phyloP scores from a whole-genome alignment of 2,113 vertebrate species.

The Paradisaea rubra region DNA sequence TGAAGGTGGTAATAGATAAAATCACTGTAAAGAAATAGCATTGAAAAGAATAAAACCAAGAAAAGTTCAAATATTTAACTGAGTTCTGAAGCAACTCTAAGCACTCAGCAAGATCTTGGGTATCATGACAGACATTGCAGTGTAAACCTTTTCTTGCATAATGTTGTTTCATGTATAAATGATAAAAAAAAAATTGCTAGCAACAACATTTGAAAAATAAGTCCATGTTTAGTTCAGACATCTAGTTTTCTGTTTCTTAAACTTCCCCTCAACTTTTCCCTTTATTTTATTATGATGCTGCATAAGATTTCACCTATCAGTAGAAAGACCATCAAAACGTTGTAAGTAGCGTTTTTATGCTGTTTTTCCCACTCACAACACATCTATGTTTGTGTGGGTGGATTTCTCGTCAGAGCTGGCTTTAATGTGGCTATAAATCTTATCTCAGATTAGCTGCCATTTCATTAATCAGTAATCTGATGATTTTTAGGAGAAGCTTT shows the following conservation, averaged over 20 bases:
- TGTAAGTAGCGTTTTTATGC: not conserved
- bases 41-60: not conserved
- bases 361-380: not conserved
- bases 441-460: not conserved
- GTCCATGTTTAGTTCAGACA: not conserved
- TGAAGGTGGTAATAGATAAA: not conserved
- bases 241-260: not conserved
- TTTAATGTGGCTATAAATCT: not conserved
- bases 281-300: not conserved
- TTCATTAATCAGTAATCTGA: not conserved
- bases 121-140: not conserved
- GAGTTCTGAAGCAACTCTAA: not conserved
- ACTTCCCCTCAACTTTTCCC: not conserved
- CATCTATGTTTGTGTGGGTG: not conserved
- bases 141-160: not conserved
- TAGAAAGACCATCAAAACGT: not conserved
- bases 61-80: not conserved
- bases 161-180: not conserved
- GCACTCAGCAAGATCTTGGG: not conserved
- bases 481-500: conserved; percentile 8
- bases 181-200: not conserved
- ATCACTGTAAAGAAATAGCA: not conserved
- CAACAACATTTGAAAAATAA: not conserved
- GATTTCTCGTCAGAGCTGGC: not conserved
- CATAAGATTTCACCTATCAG: not conserved